Percentiles rank a stretch among this genome's conserved stretches.
Evolutionary conservation across 64 coral and sea anemone species (phyloP).

Genomic region (Catalaphyllia jardinei): DNA sequence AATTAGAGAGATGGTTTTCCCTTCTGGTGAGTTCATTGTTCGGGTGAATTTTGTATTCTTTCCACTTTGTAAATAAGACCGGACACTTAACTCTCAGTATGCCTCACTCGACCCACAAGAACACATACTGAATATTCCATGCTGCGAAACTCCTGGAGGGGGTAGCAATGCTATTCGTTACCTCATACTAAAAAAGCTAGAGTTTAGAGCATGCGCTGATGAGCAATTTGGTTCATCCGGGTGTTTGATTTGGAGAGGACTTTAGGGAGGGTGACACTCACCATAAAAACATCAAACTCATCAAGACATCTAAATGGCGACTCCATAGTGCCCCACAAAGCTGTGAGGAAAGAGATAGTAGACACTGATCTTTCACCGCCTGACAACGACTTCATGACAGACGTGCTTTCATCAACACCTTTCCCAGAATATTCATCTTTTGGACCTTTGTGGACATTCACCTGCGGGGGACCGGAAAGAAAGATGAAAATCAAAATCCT

Average conservation of each 20-base stretch:
- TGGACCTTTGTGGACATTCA: constrained; percentile 17
- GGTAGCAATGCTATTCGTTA: too few species aligned
- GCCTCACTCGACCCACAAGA: too few species aligned
- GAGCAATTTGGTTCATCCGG: neutral
- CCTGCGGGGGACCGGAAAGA: neutral
- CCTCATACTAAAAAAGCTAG: too few species aligned
- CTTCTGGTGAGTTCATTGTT: too few species aligned
- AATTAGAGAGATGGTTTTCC: too few species aligned
- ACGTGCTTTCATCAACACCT: neutral
- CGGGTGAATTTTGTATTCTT: too few species aligned
- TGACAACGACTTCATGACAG: constrained; percentile 35
- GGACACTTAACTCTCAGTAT: too few species aligned
- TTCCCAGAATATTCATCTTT: neutral
- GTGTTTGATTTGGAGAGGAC: neutral
- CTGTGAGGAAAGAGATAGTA: constrained; percentile 40
- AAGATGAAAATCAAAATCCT: too few species aligned
- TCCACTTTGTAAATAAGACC: too few species aligned
- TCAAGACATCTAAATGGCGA: constrained; percentile 70
- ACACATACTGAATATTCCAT: too few species aligned
- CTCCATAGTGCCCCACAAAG: constrained; percentile 56
- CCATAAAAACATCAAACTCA: constrained; percentile 73
- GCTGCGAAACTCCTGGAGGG: too few species aligned
- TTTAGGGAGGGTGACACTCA: neutral
- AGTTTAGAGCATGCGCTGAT: too few species aligned
- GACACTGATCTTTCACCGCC: constrained; percentile 65